Evolutionary conservation across 1,140 invertebrate genomes (phyloP), one percentile per base, ranked within the genome.

Genomic region (Coptotermes formosanus): DNA sequence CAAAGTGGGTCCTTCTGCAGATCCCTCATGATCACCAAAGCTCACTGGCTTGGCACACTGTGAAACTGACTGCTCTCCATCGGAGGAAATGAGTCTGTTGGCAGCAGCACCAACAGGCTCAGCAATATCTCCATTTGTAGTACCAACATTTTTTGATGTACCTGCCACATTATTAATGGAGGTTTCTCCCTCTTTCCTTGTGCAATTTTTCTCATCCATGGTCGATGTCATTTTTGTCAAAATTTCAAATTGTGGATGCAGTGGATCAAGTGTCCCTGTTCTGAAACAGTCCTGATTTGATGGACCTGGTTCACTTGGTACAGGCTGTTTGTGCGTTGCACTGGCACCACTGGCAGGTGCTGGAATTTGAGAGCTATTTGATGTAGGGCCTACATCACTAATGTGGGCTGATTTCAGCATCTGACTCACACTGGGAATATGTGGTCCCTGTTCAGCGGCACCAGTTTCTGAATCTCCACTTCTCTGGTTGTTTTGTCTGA

Each of bases 351-450:
- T 59, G 25, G 32, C 11, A 9, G 38, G 14, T 30, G 30, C 38
- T 32, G 81, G 81, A 82, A 0, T n/a, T 44, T 82, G 38, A 43
- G 9, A 38, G 44, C 16, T n/a, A 44, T 7, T 19, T 9, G 82
- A 25, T n/a, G 83, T 7, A 55, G 83, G 83, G 11, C 44, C 30
- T n/a, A 19, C 32, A 19, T 84, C 83, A 84, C 83, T 84, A 19
- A 84, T 84, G n/a, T 48, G 83, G 14, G 83, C 83, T 48, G 55
- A 32, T 55, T 84, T 48, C 21, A 84, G 25, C 83, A 84, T 48
- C 43, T 84, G 44, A n/a, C 83, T 45, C 25, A 84, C 48, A 14
- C 83, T 84, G 23, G 83, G 83, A 55, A 84, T 84, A 52, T 84
- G 83, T 23, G 45, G 30, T 84, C 83, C n/a, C 14, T 55, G 83